These are phyloP conservation scores for Monoplex corrugatus DNA, from an alignment of 2,888 invertebrate genomes.

Conservation along the genomic window DNA sequence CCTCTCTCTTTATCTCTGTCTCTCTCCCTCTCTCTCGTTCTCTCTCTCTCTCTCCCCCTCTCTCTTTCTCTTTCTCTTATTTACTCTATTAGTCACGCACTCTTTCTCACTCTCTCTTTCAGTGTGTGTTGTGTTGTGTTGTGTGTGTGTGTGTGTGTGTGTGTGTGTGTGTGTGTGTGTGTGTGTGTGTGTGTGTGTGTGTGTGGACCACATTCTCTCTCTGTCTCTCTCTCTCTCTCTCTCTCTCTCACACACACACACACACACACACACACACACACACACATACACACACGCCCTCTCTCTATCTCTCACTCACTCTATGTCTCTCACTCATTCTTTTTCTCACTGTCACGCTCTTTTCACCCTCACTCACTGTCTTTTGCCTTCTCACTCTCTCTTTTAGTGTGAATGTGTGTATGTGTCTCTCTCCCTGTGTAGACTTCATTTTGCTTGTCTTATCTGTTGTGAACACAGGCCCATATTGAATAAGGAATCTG, in stretches of 20 bases:
- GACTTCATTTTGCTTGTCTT: not conserved
- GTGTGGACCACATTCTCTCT: not conserved
- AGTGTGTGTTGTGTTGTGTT: not conserved
- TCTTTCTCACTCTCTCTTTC: not conserved
- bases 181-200: not conserved
- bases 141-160: conserved; percentile 10
- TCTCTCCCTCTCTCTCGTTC: not conserved
- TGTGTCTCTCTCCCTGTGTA: not conserved
- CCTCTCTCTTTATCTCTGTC: not conserved
- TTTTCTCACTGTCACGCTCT: too few relatives aligned
- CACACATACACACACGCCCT: not conserved
- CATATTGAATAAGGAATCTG: too few relatives aligned
- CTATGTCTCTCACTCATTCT: too few relatives aligned
- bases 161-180: conserved; percentile 1
- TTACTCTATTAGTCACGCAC: not conserved
- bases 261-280: not conserved
- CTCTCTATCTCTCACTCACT: not conserved
- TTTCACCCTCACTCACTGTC: too few relatives aligned
- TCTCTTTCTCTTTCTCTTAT: not conserved
- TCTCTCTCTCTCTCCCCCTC: not conserved
- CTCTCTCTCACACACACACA: not conserved
- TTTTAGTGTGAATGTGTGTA: too few relatives aligned
- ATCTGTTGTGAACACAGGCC: not conserved
- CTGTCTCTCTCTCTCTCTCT: not conserved
- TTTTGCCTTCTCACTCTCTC: too few relatives aligned